Base-by-base conservation (phyloP, 1,140 invertebrate species). In the Drosophila guanche region DNA sequence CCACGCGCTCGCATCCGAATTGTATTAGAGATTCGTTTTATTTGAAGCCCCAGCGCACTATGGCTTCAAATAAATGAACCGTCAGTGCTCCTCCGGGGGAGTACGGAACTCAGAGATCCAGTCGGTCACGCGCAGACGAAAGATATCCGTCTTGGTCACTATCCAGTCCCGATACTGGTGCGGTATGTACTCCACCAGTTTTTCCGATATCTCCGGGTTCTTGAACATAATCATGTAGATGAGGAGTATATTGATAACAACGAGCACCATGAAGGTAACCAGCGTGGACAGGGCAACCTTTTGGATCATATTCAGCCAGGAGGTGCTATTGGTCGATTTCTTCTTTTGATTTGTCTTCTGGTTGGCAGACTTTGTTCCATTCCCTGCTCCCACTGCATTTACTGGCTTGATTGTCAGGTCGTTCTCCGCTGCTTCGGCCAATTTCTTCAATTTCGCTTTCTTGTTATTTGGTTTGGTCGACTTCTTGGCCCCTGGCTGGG, bases 61-160 rank as follows among this genome's bases (percentile, higher is more conserved):
- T 47, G 86, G 90, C 86, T 91, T 91, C 86, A 90, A 90, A 90
- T 90, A 91, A 75, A 91, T 91, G 72, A 90, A 90, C 52, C 90
- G 90, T 91, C 90, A 91, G 89, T 91, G 79, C 56, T 91, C 90
- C 58, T 90, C 86, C 0, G 90, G 89, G 0, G 90, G 80, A n/a
- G 90, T 91, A 25, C 88, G 84, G 52, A 91, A 91, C 55, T 90
- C 76, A 0, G 88, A 86, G 51, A 91, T 90, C 90, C 88, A 91
- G 51, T 91, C 90, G 68, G 90, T 84, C 0, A 91, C 88, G 16
- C 74, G 85, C 16, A 91, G 47, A 2, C 90, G 86, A 59, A 91
- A 90, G 52, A 91, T 78, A 65, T 91, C 90, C 16, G 90, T 86
- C 55, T 91, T 91, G 55, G 84, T 89, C 14, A 91, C 41, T 16